Evolutionary conservation across 1,140 invertebrate genomes (phyloP), one percentile per base, ranked within the genome.

Genomic region (Drosophila paulistorum): DNA sequence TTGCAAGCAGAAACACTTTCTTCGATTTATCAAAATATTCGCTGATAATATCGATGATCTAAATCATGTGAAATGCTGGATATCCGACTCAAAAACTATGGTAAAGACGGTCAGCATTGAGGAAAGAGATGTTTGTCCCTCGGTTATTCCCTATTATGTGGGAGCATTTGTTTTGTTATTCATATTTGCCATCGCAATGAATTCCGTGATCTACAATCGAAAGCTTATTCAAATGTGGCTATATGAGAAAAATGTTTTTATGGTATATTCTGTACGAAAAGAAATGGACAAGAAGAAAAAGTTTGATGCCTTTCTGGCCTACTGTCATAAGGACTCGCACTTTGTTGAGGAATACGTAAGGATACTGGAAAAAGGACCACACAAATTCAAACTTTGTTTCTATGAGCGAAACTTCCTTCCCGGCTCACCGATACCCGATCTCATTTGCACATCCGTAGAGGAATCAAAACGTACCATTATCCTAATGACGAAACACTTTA

Each of bases 391-490:
- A 11, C 35, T 37, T 37, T 37, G 35, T 37, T 37, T 37, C 35
- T 37, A 37, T 37, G 35, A 37, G 10, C 35, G 35, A 10, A 37
- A 37, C 9, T 37, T 37, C 10, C 35, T 58, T n/a, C 23, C 20
- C 5, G 55, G 55, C 13, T 13, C n/a, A 9, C 20, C 23, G 9
- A 58, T 58, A 17, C 55, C 55, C 13, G 55, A n/a, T 10, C 17
- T n/a, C 17, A 58, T 58, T n/a, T 14, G 13, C 13, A n/a, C 11
- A 13, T 30, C 55, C 11, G 55, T 58, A 9, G n/a, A 58, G 30
- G 23, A 58, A 2, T 58, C 55, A 3, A 58, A 58, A 9, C 55
- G 55, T 9, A 58, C 20, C 9, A 58, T 58, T 20, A 58, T 58
- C 5, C 20, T 58, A 9, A 26, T 58, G 55, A 30, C 55, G 14